Base-by-base conservation (phyloP, 2,113 vertebrate genomes). In the Amphiprion ocellaris region DNA sequence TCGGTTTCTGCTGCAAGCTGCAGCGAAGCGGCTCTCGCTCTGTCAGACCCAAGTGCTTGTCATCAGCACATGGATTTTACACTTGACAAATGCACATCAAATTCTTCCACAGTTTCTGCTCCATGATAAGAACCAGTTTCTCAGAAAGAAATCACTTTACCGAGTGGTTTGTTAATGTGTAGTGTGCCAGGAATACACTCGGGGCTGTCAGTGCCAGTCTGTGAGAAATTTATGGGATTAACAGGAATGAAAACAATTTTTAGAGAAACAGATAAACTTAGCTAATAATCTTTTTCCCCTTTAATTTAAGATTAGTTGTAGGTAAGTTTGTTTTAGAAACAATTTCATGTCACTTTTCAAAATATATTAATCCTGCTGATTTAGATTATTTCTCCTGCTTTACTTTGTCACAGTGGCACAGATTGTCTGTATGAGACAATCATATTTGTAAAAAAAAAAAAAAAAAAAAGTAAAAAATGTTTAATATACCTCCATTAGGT, bases 31-130 rank as follows among this genome's bases (percentile, higher is more conserved):
- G 3, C 69, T 49, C 64, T 69, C 65, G 4, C 37, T 64, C 75
- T 65, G 61, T 71, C 77, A 54, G 30, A 58, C 65, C 83, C 60
- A 49, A 81, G 21, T 68, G 9, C 68, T 81, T 75, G 53, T 86
- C 37, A 69, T 65, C 74, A 60, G 46, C 41, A 50, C 62, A 24
- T 64, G 21, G 70, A 69, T 81, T 81, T 46, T 37, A 77, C 69
- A 83, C 79, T 62, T 28, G 5, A 46, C 56, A 66, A 74, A 68
- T 28, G 59, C 21, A 30, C 64, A 61, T 83, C 28, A 28, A 23
- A 72, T 81, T 74, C 73, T 64, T 65, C 62, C 1, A 12, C 55
- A 52, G 80, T 62, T 64, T 67, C 44, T 53, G 55, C 23, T 59
- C 26, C 1, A 54, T n/a, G 82, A 85, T 50, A 66, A 87, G 66